Conservation (phyloP, 2,888 invertebrate species). For the Ephialtes manifestator region DNA sequence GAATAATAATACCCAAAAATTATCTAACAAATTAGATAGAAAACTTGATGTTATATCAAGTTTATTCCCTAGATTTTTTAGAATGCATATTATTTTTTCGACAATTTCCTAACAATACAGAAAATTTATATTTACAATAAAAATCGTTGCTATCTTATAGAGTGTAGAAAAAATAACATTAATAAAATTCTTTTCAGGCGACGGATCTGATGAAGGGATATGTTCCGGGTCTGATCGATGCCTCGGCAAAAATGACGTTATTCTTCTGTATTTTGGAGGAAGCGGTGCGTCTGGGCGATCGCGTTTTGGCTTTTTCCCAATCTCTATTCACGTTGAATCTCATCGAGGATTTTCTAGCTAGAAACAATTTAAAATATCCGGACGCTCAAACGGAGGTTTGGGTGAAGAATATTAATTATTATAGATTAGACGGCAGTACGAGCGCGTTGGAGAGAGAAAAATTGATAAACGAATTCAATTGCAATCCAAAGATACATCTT, state of each 20-base stretch:
- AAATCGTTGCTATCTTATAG: background rate
- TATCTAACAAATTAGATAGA: too few relatives aligned
- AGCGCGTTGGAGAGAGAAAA: slow-evolving; percentile 97
- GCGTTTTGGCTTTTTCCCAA: slow-evolving; percentile 97
- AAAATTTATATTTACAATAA: too few relatives aligned
- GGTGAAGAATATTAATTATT: slow-evolving; percentile 95
- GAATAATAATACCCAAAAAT: too few relatives aligned
- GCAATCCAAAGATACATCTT: slow-evolving; percentile 93
- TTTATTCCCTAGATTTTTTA: too few relatives aligned
- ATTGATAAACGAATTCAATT: slow-evolving; percentile 98
- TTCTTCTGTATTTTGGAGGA: slow-evolving; percentile 97
- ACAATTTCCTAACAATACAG: too few relatives aligned
- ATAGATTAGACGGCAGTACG: slow-evolving; percentile 98
- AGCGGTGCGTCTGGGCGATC: slow-evolving; percentile 94
- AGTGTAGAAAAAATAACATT: background rate
- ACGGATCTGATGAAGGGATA: slow-evolving; percentile 94
- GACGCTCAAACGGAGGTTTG: slow-evolving; percentile 91
- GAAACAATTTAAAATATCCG: slow-evolving; percentile 88
- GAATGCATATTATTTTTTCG: too few relatives aligned
- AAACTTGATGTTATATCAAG: too few relatives aligned
- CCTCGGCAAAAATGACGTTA: slow-evolving; percentile 98
- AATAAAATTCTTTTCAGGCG: slow-evolving; percentile 87
- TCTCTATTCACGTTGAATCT: slow-evolving; percentile 97
- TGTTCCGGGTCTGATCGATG: slow-evolving; percentile 94
- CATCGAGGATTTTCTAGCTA: slow-evolving; percentile 96